A percentile compares a stretch with the other conserved stretches of the same genome.
Evolutionary conservation across 1,140 invertebrate species (phyloP).

Genomic region (Habropoda laboriosa): DNA sequence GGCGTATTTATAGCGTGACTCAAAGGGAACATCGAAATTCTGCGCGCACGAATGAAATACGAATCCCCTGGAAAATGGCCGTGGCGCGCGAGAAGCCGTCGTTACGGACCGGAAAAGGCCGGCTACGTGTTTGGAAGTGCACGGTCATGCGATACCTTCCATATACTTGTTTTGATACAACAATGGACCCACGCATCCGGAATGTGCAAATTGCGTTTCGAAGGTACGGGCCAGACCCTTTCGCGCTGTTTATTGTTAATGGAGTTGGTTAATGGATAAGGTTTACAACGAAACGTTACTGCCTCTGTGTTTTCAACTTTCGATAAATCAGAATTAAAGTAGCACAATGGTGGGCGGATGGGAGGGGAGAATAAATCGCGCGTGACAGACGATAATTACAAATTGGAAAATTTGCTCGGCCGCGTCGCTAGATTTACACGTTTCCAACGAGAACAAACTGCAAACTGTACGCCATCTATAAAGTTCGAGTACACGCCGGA

Average conservation of each 20-base stretch:
- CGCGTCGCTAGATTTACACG: not conserved
- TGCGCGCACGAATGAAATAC: conserved; percentile 23
- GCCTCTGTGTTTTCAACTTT: not conserved
- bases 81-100: not conserved
- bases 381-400: not conserved
- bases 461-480: not conserved
- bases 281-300: not conserved
- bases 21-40: conserved; percentile 46
- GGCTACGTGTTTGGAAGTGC: conserved; percentile 18
- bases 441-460: not conserved
- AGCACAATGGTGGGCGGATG: no score
- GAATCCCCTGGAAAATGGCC: conserved; percentile 21
- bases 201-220: conserved; percentile 4
- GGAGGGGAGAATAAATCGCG: no score
- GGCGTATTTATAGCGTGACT: conserved; percentile 20
- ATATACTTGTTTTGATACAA: conserved; percentile 34
- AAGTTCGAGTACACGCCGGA: not conserved
- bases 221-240: not conserved
- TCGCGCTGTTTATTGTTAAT: not conserved
- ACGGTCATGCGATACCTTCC: conserved; percentile 22
- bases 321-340: not conserved
- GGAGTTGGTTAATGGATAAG: not conserved
- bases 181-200: conserved; percentile 7
- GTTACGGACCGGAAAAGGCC: conserved; percentile 9
- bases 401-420: not conserved